A percentile compares a stretch with the other conserved stretches of the same genome.
phyloP scores from a whole-genome alignment of 2,888 invertebrate genomes.

The Drosophila borborema region DNA sequence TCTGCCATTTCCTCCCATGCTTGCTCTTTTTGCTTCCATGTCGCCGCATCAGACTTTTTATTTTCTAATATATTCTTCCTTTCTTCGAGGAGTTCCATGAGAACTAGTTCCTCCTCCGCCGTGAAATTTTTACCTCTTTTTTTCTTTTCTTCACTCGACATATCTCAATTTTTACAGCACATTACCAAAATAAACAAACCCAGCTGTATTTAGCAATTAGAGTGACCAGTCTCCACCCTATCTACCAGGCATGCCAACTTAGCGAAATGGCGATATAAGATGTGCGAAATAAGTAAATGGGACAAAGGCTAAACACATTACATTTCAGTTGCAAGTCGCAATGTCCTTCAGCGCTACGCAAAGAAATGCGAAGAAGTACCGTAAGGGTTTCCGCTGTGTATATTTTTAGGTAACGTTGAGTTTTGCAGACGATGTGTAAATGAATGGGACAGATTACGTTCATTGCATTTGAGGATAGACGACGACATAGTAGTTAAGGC shows the following conservation, averaged over 20 bases:
- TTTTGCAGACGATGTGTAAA: not conserved
- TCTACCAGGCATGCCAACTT: constrained; percentile 16
- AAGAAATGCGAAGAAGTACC: too few species aligned
- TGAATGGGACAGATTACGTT: not conserved
- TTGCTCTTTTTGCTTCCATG: constrained; percentile 20
- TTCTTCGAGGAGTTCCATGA: constrained; percentile 23
- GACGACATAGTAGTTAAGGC: too few species aligned
- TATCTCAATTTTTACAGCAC: constrained; percentile 9
- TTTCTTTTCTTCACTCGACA: constrained; percentile 30
- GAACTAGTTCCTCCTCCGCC: constrained; percentile 22
- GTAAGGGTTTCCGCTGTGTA: too few species aligned
- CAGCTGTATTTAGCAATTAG: constrained; percentile 18
- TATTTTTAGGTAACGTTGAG: not conserved
- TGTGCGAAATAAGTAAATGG: not conserved
- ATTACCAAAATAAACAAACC: constrained; percentile 15
- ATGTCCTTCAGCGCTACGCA: too few species aligned
- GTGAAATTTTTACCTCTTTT: constrained; percentile 37
- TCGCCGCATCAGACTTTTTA: constrained; percentile 18
- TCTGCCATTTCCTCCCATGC: constrained; percentile 44
- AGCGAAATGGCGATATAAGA: not conserved
- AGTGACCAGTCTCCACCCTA: not conserved
- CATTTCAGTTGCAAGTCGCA: too few species aligned
- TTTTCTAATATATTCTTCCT: constrained; percentile 17
- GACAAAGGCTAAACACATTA: not conserved
- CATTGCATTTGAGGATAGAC: not conserved